Conservation (phyloP, 2,888 invertebrate genomes). For the Drosophila quinaria region DNA sequence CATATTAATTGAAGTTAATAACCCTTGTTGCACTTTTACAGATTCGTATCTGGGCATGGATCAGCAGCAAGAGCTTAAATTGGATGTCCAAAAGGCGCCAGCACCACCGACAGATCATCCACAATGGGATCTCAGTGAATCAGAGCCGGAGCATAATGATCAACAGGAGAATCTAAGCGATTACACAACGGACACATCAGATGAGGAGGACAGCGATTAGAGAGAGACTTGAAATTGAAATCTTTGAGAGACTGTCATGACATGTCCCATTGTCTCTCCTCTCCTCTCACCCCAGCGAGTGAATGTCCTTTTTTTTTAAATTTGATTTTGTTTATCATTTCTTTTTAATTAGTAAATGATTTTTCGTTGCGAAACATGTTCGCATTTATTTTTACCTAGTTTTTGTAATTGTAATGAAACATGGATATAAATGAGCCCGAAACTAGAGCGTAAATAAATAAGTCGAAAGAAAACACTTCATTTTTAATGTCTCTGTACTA, state of each 20-base stretch:
- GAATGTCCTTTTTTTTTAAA: slow-evolving; percentile 23
- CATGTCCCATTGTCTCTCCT: slow-evolving; percentile 8
- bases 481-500: slow-evolving; percentile 77
- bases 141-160: slow-evolving; percentile 91
- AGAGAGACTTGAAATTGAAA: neutral
- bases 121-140: slow-evolving; percentile 99
- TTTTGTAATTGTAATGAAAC: slow-evolving; percentile 78
- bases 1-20: no score
- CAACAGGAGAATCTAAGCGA: slow-evolving; percentile 89
- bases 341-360: slow-evolving; percentile 70
- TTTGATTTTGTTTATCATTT: slow-evolving; percentile 38
- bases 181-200: slow-evolving; percentile 89
- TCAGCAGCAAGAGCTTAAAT: slow-evolving; percentile 96
- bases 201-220: slow-evolving; percentile 87
- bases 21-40: slow-evolving; percentile 40
- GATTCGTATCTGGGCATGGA: slow-evolving; percentile 99
- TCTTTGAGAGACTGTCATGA: slow-evolving; percentile 36
- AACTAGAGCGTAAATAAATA: slow-evolving; percentile 74
- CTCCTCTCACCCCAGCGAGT: slow-evolving; percentile 24
- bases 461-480: slow-evolving; percentile 57
- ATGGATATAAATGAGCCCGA: slow-evolving; percentile 54
- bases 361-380: slow-evolving; percentile 57
- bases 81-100: slow-evolving; percentile 98
- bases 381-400: slow-evolving; percentile 79
- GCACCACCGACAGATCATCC: slow-evolving; percentile 96